These are phyloP conservation scores for Brachirus orientalis DNA, from an alignment of 2,113 vertebrate species.

Conservation along the genomic window DNA sequence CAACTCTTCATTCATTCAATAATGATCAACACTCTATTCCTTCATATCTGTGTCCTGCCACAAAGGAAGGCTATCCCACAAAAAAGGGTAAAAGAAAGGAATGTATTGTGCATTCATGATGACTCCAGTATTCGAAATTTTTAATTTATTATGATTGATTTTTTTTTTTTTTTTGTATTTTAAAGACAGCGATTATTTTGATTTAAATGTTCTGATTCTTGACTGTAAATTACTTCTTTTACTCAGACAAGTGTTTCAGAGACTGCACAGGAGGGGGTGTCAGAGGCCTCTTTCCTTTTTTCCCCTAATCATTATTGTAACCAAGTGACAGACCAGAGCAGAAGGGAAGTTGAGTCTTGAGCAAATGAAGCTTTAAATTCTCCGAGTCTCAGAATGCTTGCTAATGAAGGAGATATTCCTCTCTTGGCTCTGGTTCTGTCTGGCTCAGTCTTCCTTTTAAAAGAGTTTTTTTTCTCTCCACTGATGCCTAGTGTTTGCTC, in stretches of 20 bases:
- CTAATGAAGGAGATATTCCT: slow-evolving; percentile 39
- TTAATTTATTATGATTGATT: too few species aligned
- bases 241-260: neutral
- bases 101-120: too few species aligned
- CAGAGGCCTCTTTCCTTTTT: slow-evolving; percentile 7
- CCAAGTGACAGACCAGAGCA: slow-evolving; percentile 31
- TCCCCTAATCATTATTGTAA: neutral
- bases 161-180: too few species aligned
- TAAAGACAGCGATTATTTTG: too few species aligned
- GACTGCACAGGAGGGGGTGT: slow-evolving; percentile 58
- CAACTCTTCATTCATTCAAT: slow-evolving; percentile 10
- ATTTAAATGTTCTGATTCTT: too few species aligned
- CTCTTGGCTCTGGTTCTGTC: slow-evolving; percentile 38
- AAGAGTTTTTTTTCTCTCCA: too few species aligned
- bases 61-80: neutral
- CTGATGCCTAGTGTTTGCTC: too few species aligned
- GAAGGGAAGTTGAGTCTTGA: slow-evolving; percentile 35
- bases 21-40: slow-evolving; percentile 24
- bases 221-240: too few species aligned
- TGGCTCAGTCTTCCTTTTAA: too few species aligned
- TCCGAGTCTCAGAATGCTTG: slow-evolving; percentile 29
- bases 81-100: neutral
- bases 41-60: slow-evolving; percentile 12
- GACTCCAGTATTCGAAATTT: too few species aligned
- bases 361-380: slow-evolving; percentile 53